phyloP scores from a whole-genome alignment of 2,797 vertebrate species.

The Molossus alvarezi region DNA sequence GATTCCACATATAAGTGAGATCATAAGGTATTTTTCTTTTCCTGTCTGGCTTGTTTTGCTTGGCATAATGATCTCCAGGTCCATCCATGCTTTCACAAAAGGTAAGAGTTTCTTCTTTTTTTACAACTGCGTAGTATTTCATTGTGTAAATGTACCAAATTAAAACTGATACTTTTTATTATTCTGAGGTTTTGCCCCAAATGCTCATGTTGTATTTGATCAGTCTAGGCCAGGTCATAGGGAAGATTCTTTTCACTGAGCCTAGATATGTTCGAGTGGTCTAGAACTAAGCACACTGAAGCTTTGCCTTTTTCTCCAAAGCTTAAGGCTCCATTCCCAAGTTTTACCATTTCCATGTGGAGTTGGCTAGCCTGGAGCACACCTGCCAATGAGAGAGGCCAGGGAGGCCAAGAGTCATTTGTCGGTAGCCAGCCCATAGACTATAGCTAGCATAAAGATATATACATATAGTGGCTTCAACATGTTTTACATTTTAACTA shows the following conservation, averaged over 20 bases:
- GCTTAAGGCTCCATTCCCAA: neutral
- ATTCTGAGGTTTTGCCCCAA: neutral
- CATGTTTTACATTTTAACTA: neutral
- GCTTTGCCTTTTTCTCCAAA: neutral
- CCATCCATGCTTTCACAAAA: too few species aligned
- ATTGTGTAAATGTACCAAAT: too few species aligned
- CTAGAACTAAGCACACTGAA: slow-evolving; percentile 4
- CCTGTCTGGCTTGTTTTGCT: too few species aligned
- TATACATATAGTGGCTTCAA: neutral
- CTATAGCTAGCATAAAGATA: neutral
- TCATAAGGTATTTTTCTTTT: too few species aligned
- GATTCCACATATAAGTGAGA: too few species aligned
- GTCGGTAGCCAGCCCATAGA: neutral
- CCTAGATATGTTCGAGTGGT: neutral
- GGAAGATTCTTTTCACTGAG: neutral
- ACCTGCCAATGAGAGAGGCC: neutral
- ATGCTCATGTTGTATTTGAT: neutral
- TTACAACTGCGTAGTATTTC: too few species aligned
- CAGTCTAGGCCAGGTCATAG: neutral
- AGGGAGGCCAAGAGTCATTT: neutral
- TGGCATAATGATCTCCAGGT: too few species aligned
- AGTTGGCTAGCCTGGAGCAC: neutral
- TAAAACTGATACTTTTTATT: neutral
- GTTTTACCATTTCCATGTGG: neutral
- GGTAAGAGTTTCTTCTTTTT: too few species aligned